A percentile compares a stretch with the other conserved stretches of the same genome.
Evolutionary conservation across 2,113 vertebrate genomes (phyloP).

Genomic region (Oenanthe melanoleuca): DNA sequence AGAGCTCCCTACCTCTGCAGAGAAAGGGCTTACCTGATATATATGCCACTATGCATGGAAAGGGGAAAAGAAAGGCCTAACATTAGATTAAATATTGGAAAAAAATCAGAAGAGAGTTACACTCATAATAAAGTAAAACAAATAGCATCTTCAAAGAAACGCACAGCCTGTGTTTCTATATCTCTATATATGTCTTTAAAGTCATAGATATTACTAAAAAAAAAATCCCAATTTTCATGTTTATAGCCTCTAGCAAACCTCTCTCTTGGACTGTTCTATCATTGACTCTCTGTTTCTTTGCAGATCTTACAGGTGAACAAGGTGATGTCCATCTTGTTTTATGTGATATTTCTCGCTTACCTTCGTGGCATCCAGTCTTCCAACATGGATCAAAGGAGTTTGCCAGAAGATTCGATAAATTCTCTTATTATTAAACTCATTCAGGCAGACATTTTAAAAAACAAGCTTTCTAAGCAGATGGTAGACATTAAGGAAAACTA

Average conservation of each 20-base stretch:
- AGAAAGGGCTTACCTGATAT: neutral
- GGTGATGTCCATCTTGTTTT: constrained; percentile 99
- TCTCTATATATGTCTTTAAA: neutral
- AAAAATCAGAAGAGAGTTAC: neutral
- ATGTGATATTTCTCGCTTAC: constrained; percentile 96
- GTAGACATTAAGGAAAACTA: constrained; percentile 73
- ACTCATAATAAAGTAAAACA: neutral
- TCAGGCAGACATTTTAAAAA: constrained; percentile 91
- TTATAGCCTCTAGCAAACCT: neutral
- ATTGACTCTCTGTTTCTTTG: constrained; percentile 61
- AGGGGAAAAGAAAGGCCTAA: neutral
- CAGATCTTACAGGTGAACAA: constrained; percentile 99
- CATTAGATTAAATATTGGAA: neutral
- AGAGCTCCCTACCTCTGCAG: neutral
- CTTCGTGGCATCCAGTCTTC: constrained; percentile 95
- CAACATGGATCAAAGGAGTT: constrained; percentile 89
- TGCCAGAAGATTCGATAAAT: constrained; percentile 91
- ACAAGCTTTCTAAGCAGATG: constrained; percentile 79
- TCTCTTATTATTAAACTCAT: constrained; percentile 95
- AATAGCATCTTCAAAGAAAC: neutral
- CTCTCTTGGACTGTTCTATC: neutral
- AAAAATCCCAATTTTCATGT: neutral
- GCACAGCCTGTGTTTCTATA: neutral
- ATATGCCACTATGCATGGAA: neutral
- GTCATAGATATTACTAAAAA: neutral